Evolutionary conservation across 2,888 invertebrate species (phyloP).

Genomic region (Tribolium freemani): DNA sequence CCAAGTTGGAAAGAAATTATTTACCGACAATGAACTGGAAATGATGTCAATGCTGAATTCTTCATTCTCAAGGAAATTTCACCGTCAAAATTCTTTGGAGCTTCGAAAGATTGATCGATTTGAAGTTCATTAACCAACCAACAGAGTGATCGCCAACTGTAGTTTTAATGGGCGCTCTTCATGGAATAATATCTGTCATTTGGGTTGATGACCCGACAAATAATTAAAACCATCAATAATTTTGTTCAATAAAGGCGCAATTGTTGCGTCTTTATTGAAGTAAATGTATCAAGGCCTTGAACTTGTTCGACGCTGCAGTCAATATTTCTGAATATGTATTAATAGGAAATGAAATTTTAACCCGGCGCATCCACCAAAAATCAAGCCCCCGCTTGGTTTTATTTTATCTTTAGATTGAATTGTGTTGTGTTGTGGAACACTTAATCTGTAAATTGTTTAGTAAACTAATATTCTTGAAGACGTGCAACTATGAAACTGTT

Average conservation of each 20-base stretch:
- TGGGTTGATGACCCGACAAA: not conserved
- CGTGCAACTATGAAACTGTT: no score
- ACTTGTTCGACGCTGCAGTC: not conserved
- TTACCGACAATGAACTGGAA: not conserved
- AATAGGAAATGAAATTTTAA: no score
- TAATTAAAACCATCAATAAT: constrained; percentile 3
- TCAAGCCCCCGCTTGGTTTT: no score
- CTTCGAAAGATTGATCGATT: not conserved
- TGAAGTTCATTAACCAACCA: not conserved
- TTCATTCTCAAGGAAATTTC: not conserved
- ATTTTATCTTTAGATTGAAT: no score
- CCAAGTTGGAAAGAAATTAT: not conserved
- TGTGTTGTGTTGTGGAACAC: no score
- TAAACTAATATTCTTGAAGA: no score
- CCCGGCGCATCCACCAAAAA: no score
- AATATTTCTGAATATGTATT: no score
- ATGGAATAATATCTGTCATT: not conserved
- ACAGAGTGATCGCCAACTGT: not conserved
- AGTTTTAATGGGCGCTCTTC: not conserved
- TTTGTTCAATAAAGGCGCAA: not conserved
- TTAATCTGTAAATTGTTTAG: no score
- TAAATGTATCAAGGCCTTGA: not conserved
- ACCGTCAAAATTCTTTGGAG: not conserved
- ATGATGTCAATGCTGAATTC: not conserved
- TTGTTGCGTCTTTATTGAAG: not conserved